phyloP scores from a whole-genome alignment of 2,888 invertebrate genomes.

The Diogma glabrata region DNA sequence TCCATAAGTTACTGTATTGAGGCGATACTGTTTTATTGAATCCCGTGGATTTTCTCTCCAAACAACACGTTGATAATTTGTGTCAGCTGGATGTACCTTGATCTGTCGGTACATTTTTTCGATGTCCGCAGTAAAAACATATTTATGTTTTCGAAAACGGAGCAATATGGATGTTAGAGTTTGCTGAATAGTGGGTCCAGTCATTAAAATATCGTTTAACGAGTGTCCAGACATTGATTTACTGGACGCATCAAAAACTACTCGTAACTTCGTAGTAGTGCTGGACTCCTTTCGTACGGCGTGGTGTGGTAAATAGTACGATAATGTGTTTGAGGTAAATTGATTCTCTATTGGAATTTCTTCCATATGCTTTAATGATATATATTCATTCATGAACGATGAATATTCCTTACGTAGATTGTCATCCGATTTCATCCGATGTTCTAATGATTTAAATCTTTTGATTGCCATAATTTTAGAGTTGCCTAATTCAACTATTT shows the following conservation, averaged over 20 bases:
- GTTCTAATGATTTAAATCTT: not conserved
- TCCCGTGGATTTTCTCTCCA: too few species aligned
- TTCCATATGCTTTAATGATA: not conserved
- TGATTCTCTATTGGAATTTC: too few species aligned
- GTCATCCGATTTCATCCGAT: not conserved
- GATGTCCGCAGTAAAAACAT: too few species aligned
- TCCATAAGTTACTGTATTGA: conserved; percentile 17
- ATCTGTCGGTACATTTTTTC: too few species aligned
- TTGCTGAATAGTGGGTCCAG: too few species aligned
- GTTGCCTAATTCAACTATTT: not conserved
- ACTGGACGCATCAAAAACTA: not conserved
- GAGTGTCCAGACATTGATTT: too few species aligned
- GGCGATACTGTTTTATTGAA: conserved; percentile 1
- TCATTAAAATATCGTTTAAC: too few species aligned
- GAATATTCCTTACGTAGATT: not conserved
- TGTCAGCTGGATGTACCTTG: too few species aligned
- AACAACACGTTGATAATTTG: too few species aligned
- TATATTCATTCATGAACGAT: not conserved
- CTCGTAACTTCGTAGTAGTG: not conserved
- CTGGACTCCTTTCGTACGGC: not conserved
- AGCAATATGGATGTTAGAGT: too few species aligned
- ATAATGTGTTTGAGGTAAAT: too few species aligned
- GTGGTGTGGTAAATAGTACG: not conserved
- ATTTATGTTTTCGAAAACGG: too few species aligned
- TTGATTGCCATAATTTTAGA: not conserved